Base-by-base conservation (phyloP, 1,140 invertebrate genomes). In the Bombus waltoni region DNA sequence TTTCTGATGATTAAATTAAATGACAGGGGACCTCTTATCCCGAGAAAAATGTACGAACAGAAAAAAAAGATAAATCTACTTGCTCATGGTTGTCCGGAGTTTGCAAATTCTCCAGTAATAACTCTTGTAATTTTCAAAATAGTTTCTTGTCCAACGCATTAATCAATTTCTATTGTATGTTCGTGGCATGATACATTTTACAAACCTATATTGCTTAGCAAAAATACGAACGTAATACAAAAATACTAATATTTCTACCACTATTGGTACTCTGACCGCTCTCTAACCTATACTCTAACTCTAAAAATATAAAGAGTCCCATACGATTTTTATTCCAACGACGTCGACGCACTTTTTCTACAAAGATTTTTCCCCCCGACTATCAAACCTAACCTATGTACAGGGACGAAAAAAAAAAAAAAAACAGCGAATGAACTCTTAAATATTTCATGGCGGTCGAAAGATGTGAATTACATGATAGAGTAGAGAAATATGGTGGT, bases 381-480 rank as follows among this genome's bases (percentile, higher is more conserved):
- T 47, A 47, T 68, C 42, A 15, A 15, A 6, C 10, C 8, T 13
- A 10, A n/a, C 4, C 44, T 35, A 44, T 72, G 68, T 13, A 89
- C 42, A 81, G 72, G 70, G 84, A 81, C 28, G 82, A 78, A 91
- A 53, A 90, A 32, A 32, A 32, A 32, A 32, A 32, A 32, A 32
- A 32, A 87, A 88, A 92, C 38, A 88, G 80, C 81, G 81, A 91
- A 92, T 91, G 88, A 91, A 91, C 87, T 92, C 83, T 93, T 94
- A 92, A 94, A 94, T 94, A 94, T 93, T 94, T 93, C 90, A 94
- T 93, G 90, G 91, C 85, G 90, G 86, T 85, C 86, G 86, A 90
- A 93, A 90, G 92, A 93, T 92, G 91, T 89, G 91, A 94, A 92
- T 93, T 93, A 91, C 88, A 87, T 90, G 87, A 88, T 89, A 87